Evolutionary conservation across 2,113 vertebrate genomes (phyloP).

Genomic region (Castor canadensis): DNA sequence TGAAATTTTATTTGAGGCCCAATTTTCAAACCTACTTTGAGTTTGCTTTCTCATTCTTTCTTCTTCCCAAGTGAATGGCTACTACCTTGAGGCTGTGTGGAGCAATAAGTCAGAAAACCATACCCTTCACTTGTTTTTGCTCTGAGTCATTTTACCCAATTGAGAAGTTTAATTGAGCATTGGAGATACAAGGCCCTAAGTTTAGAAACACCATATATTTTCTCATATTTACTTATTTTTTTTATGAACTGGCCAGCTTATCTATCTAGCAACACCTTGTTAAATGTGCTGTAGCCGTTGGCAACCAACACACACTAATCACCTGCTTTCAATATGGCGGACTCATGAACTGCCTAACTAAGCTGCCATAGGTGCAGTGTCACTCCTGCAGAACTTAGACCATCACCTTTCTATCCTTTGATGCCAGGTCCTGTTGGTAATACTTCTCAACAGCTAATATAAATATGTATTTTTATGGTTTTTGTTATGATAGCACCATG

Average conservation of each 20-base stretch:
- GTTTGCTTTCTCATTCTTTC: background rate
- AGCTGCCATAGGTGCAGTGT: background rate
- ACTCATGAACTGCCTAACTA: background rate
- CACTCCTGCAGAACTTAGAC: background rate
- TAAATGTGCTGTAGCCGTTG: background rate
- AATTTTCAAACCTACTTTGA: background rate
- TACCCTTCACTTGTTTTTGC: background rate
- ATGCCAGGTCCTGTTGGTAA: background rate
- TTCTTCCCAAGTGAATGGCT: background rate
- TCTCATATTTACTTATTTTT: background rate
- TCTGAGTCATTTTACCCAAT: background rate
- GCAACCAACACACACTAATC: background rate
- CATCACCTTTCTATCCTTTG: background rate
- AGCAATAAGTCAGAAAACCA: background rate
- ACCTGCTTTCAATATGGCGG: background rate
- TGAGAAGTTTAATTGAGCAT: background rate
- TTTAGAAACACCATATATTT: background rate
- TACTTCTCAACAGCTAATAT: background rate
- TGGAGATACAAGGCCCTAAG: background rate
- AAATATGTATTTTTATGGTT: background rate
- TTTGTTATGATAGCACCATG: background rate
- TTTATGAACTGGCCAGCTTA: background rate
- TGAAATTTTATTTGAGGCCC: background rate
- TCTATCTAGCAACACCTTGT: background rate
- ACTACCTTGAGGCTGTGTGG: background rate